These are phyloP conservation scores for Incurvaria masculella DNA, from an alignment of 2,888 invertebrate genomes.

Conservation along the genomic window DNA sequence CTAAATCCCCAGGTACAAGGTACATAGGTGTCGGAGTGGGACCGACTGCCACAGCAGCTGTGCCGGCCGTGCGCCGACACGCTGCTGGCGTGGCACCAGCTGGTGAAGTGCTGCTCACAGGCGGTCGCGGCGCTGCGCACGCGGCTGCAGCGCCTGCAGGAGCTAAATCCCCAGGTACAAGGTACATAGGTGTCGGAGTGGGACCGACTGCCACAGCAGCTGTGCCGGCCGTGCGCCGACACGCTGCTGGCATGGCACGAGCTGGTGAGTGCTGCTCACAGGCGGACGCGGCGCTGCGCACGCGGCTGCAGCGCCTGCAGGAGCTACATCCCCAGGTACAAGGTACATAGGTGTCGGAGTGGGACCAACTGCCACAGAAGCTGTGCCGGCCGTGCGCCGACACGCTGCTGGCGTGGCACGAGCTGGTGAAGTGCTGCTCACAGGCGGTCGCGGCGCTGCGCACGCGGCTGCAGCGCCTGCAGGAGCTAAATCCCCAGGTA, in stretches of 20 bases:
- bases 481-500: no score
- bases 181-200: conserved; percentile 49
- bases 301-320: conserved; percentile 9
- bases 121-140: conserved; percentile 45
- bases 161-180: no score
- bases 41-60: conserved; percentile 56
- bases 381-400: no score
- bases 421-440: conserved; percentile 51
- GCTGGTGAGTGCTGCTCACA: conserved; percentile 51
- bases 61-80: conserved; percentile 65
- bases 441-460: conserved; percentile 50
- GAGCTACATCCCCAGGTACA: no score
- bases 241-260: conserved; percentile 64
- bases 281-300: conserved; percentile 45
- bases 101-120: conserved; percentile 51
- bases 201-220: conserved; percentile 56
- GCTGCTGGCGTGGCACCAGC: conserved; percentile 62
- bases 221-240: conserved; percentile 64
- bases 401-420: conserved; percentile 63
- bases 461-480: conserved; percentile 16
- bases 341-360: no score
- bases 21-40: conserved; percentile 52
- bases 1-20: no score
- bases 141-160: conserved; percentile 7
- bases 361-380: no score